Percentiles rank a stretch among this genome's conserved stretches.
These are phyloP conservation scores for Eumeta japonica DNA, from an alignment of 1,140 invertebrate genomes.

Conservation along the genomic window DNA sequence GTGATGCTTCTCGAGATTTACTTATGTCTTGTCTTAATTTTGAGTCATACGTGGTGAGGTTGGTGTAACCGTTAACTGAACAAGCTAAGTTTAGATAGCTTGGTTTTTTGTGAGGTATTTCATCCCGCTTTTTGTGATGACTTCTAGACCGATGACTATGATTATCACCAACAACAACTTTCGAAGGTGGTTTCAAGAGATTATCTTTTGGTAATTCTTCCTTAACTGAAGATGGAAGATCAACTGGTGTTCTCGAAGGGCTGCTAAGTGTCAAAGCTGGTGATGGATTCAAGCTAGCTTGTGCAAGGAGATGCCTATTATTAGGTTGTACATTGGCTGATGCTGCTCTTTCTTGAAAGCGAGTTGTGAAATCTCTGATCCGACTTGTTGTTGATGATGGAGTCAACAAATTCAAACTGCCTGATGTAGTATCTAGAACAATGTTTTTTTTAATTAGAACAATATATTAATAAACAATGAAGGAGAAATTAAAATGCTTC, in stretches of 20 bases:
- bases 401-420: conserved; percentile 60
- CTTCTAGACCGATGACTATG: conserved; percentile 40
- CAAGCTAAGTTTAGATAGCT: conserved; percentile 86
- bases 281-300: conserved; percentile 6
- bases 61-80: conserved; percentile 86
- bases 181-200: conserved; percentile 44
- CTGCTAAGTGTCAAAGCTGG: conserved; percentile 25
- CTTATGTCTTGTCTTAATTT: conserved; percentile 70
- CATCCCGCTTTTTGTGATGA: conserved; percentile 42
- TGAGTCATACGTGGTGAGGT: conserved; percentile 79
- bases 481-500: no score
- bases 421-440: conserved; percentile 55
- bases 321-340: conserved; percentile 29
- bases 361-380: conserved; percentile 59
- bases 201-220: conserved; percentile 24
- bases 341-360: conserved; percentile 54
- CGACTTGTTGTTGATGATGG: conserved; percentile 61
- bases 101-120: conserved; percentile 57
- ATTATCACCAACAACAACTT: conserved; percentile 30
- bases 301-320: conserved; percentile 16
- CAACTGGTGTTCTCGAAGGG: conserved; percentile 35
- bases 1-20: conserved; percentile 67
- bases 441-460: no score
- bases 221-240: conserved; percentile 32
- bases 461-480: no score